Evolutionary conservation across 1,140 invertebrate genomes (phyloP), one percentile per base, ranked within the genome.

Genomic region (Mycetomoellerius zeteki): DNA sequence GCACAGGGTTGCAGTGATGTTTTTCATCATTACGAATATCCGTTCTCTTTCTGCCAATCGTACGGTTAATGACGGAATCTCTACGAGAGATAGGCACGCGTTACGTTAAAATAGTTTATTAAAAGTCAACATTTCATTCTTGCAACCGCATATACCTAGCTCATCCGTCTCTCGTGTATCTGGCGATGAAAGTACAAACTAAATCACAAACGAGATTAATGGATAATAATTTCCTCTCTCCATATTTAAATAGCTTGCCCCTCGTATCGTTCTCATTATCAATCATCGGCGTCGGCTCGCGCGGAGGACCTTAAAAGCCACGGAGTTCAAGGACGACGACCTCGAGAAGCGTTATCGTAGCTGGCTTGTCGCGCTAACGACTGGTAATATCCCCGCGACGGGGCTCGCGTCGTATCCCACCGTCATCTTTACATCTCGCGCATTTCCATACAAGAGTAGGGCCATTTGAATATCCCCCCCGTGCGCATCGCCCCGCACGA

Each of bases 361-460:
- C 69, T 84, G 69, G 67, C 80, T 84, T 84, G 80, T 84, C 89
- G 91, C 91, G 88, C 88, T 93, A 93, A 92, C 92, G 91, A 91
- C 92, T 93, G 92, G 92, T 91, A 93, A 93, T 93, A 93, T 90
- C 88, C 86, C 85, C 89, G 88, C 37, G 37, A 43, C 10, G 37
- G 37, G 37, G 1, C 37, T 43, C 37, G 37, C 88, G 87, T 89
- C 85, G 89, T 92, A 92, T 92, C 91, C 89, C 86, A 89, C 21
- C 90, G 89, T 91, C 91, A 92, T 92, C 89, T 88, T 91, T 89
- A 89, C 92, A 91, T 91, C 90, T 88, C 87, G 73, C 85, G 90
- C 86, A 93, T 93, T 93, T 92, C 89, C 92, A 92, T 93, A 93
- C 86, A 92, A 91, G 90, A 92, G 90, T 90, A 77, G 24, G 87